phyloP scores from a whole-genome alignment of 2,797 vertebrate species.

The Cynopterus sphinx region DNA sequence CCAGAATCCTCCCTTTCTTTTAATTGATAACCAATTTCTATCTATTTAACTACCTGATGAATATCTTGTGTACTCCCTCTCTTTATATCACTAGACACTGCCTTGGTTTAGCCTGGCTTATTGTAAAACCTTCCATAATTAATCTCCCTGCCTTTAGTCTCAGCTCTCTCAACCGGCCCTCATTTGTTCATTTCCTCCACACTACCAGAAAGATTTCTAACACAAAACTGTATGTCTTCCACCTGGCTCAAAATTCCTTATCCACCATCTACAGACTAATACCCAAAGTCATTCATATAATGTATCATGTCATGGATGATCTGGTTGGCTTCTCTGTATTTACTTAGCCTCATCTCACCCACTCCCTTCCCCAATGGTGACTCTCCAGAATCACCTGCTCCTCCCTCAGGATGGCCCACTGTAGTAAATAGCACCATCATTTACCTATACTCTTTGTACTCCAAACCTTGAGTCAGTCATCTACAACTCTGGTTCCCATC shows the following conservation, averaged over 20 bases:
- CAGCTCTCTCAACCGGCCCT: background rate
- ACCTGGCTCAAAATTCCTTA: background rate
- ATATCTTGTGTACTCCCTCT: background rate
- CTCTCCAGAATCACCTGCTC: background rate
- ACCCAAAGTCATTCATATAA: background rate
- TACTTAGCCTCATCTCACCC: background rate
- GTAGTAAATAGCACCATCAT: background rate
- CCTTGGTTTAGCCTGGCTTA: background rate
- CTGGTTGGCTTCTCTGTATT: background rate
- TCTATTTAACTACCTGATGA: background rate
- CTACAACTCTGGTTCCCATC: background rate
- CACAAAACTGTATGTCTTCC: background rate
- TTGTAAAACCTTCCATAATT: background rate
- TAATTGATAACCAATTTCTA: background rate
- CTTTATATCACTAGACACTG: background rate
- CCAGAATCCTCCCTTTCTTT: background rate
- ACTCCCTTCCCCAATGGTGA: background rate
- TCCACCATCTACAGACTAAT: background rate
- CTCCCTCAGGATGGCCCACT: background rate
- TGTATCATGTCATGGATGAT: background rate
- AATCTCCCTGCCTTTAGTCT: background rate
- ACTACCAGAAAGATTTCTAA: background rate
- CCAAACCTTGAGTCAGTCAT: background rate
- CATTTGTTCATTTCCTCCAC: background rate
- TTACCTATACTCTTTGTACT: background rate